Evolutionary conservation across 2,797 vertebrate species (phyloP).

Genomic region (Xiphophorus birchmanni): DNA sequence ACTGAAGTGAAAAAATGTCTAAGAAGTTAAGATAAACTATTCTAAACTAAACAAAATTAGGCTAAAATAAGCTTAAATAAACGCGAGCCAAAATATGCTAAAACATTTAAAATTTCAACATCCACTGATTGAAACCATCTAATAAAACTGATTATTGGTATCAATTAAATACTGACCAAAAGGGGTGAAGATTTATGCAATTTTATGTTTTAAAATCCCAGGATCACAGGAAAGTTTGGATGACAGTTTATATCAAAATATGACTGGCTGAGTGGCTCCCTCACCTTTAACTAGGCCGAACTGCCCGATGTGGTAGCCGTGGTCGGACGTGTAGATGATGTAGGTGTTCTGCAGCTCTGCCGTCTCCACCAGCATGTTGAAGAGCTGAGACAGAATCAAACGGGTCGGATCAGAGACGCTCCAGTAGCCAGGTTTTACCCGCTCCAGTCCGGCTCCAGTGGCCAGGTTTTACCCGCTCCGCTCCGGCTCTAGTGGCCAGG

Average conservation of each 20-base stretch:
- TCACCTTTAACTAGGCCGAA: slow-evolving; percentile 94
- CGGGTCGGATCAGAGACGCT: accelerated
- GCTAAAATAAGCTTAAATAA: background rate
- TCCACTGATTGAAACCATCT: no score
- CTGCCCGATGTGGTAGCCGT: slow-evolving; percentile 97
- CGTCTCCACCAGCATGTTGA: slow-evolving; percentile 89
- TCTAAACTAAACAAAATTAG: background rate
- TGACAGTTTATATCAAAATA: background rate
- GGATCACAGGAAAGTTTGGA: background rate
- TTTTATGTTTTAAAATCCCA: no score
- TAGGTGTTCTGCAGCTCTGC: slow-evolving; percentile 96
- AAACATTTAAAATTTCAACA: no score
- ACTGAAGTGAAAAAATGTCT: background rate
- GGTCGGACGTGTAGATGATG: slow-evolving; percentile 95
- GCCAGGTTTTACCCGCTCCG: no score
- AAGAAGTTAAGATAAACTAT: background rate
- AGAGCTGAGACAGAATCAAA: slow-evolving; percentile 78
- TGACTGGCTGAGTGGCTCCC: background rate
- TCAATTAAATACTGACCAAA: background rate
- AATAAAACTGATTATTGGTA: no score
- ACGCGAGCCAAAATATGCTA: no score
- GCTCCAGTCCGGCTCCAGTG: no score
- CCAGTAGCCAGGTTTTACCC: no score
- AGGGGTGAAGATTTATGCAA: no score
- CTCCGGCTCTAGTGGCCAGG: no score